Evolutionary conservation across 2,797 vertebrate genomes (phyloP).

Genomic region (Nannoperca obscura): DNA sequence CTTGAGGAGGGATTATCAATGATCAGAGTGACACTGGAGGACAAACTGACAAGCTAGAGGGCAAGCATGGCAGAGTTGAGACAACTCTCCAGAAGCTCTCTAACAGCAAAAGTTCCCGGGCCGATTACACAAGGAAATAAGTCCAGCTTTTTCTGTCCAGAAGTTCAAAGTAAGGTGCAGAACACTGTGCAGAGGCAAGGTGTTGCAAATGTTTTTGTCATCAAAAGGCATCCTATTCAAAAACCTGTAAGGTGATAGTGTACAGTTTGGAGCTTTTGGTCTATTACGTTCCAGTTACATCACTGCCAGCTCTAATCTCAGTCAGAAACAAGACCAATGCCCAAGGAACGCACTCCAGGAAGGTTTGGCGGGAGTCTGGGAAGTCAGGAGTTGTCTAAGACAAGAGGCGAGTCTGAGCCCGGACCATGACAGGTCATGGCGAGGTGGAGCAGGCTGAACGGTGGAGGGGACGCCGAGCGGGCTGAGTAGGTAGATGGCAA

Average conservation of each 20-base stretch:
- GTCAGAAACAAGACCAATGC: not conserved
- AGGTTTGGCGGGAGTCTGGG: not conserved
- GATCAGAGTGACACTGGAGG: slow-evolving; percentile 39
- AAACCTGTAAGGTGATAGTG: not conserved
- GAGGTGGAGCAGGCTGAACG: too few species aligned
- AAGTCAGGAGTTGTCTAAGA: too few species aligned
- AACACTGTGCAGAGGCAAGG: not conserved
- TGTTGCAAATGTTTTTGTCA: not conserved
- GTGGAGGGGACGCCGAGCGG: too few species aligned
- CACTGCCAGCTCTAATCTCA: not conserved
- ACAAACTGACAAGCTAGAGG: slow-evolving; percentile 27
- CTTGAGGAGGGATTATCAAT: slow-evolving; percentile 26
- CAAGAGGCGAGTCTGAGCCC: too few species aligned
- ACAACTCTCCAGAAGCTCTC: not conserved
- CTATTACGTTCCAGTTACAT: slow-evolving; percentile 3
- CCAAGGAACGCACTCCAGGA: not conserved
- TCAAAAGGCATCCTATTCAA: too few species aligned
- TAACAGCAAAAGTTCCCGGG: not conserved
- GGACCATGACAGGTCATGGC: too few species aligned
- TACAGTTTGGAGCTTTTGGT: not conserved
- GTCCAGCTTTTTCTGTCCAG: not conserved
- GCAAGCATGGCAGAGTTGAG: slow-evolving; percentile 1
- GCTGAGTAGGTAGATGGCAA: too few species aligned
- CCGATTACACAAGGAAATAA: not conserved
- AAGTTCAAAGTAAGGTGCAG: not conserved